Base-by-base conservation (phyloP, 2,797 vertebrate genomes). In the Hipposideros larvatus region DNA sequence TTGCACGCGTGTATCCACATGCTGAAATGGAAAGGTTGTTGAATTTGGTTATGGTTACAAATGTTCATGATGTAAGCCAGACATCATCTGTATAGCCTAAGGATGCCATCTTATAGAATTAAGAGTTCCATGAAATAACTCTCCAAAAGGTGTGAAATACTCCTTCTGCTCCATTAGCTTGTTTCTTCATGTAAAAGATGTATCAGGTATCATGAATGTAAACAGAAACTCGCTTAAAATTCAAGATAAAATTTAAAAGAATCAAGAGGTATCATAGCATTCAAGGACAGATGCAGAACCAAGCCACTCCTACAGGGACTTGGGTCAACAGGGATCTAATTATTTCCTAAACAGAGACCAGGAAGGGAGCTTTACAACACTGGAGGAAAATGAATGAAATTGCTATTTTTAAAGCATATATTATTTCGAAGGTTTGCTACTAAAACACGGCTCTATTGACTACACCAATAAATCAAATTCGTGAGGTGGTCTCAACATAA, bases 321-420 rank as follows among this genome's bases (percentile, higher is more conserved):
- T 80, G 97, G 63, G 83, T 95, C 83, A 92, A 48, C 85, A 74
- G 94, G 96, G 97, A 98, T 93, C 41, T 97, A 97, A 85, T 91
- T 98, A 97, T 98, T 98, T 98, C 93, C 94, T 97, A 92, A 97
- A 90, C 55, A 41, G 59, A 51, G 41, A 97, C 22, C 48, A 96
- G 55, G 95, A 31, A 95, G 83, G 83, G 85, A 96, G 95, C 86
- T 97, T 97, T 92, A 68, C 41, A 95, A 98, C 86, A 61, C 4
- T 24, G 70, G 61, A 66, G 53, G 75, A 96, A 93, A 74, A 13
- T 68, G 86, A 97, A 87, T 75, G 93, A 97, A 98, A 98, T 96
- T 90, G 90, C 11, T 43, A 7, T 93, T 74, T 93, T 98, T 94
- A 70, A 96, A 97, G 91, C 63, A 90, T 77, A 92, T 51, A 82